Percentiles rank a stretch among this genome's conserved stretches.
Conservation (phyloP, 2,797 vertebrate species). For the Onychomys leucogaster region DNA sequence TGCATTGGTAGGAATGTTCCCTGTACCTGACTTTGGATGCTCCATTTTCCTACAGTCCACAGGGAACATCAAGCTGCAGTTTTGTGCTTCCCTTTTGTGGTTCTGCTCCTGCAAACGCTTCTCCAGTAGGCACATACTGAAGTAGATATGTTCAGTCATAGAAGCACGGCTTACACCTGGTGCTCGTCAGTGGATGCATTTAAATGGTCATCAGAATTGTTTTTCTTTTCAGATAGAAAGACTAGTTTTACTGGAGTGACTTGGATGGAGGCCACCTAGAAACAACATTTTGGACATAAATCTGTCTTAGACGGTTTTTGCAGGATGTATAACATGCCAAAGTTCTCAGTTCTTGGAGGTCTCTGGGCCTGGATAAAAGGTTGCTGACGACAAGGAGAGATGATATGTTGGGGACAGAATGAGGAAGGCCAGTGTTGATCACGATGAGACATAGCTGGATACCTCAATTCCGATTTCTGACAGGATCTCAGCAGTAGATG, state of each 20-base stretch:
- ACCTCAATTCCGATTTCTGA: slow-evolving; percentile 94
- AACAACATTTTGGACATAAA: background rate
- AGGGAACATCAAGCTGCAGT: background rate
- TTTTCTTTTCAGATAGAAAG: background rate
- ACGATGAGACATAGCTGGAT: slow-evolving; percentile 89
- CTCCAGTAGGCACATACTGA: background rate
- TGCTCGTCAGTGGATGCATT: background rate
- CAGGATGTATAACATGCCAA: background rate
- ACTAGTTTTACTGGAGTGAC: slow-evolving; percentile 46
- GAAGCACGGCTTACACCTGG: background rate
- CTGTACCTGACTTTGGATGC: background rate
- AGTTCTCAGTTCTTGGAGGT: background rate
- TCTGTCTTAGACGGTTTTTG: background rate
- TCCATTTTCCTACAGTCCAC: background rate
- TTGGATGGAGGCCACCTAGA: background rate
- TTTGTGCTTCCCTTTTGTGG: background rate
- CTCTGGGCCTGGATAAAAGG: background rate
- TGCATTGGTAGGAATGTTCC: background rate
- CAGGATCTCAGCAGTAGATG: slow-evolving; percentile 93
- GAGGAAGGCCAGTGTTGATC: background rate
- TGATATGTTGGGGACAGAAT: background rate
- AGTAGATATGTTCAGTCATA: background rate
- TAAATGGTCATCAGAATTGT: background rate
- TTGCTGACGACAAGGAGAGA: background rate
- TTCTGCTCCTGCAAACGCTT: background rate